These are phyloP conservation scores for Lacerta viridis DNA, from an alignment of 2,797 vertebrate genomes.

Conservation along the genomic window DNA sequence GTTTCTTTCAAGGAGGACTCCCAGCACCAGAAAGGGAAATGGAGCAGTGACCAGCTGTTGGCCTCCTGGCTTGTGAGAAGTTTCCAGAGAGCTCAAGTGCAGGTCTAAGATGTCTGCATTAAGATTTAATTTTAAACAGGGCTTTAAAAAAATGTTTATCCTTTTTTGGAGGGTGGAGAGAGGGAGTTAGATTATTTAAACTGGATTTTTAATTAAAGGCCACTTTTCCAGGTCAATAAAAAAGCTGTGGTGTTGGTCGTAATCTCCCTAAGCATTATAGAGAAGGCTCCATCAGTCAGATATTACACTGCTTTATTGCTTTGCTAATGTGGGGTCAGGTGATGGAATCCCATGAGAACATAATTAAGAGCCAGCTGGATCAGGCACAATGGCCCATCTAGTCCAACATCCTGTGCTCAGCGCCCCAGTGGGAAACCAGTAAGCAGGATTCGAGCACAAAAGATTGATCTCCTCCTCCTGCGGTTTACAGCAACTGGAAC, in stretches of 20 bases:
- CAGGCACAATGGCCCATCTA: no score
- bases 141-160: neutral
- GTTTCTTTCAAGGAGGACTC: neutral
- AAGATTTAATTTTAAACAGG: no score
- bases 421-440: no score
- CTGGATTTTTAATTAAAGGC: neutral
- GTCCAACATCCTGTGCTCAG: no score
- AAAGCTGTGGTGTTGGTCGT: neutral
- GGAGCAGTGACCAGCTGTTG: neutral
- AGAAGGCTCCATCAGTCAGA: neutral
- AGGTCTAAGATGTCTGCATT: no score
- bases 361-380: no score
- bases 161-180: no score
- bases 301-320: neutral
- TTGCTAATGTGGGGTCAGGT: no score
- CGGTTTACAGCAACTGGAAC: no score
- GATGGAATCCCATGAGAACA: neutral
- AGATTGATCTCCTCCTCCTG: no score
- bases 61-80: neutral
- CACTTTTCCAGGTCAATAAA: neutral
- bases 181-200: neutral
- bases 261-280: neutral
- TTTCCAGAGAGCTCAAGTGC: neutral
- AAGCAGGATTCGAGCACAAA: no score
- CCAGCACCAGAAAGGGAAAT: neutral